These are phyloP conservation scores for Musca domestica DNA, from an alignment of 1,140 invertebrate species.

Conservation along the genomic window DNA sequence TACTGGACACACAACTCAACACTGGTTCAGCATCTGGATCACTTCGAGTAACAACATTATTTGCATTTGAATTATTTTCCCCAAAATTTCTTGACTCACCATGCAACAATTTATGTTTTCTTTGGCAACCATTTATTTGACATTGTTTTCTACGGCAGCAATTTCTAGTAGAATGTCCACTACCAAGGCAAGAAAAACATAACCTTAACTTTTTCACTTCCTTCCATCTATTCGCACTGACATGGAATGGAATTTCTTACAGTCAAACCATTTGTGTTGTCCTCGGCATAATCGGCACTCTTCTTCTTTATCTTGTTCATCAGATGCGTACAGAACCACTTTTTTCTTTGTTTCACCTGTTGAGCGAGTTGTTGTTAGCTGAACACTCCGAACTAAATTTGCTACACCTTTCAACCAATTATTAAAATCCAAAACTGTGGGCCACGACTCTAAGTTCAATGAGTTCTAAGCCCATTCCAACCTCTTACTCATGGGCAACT, in stretches of 20 bases:
- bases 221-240: not conserved
- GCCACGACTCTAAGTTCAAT: not conserved
- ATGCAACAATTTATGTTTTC: not conserved
- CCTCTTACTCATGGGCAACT: conserved; percentile 9
- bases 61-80: not conserved
- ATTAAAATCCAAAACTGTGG: too few species aligned
- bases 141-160: too few species aligned
- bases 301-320: not conserved
- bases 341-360: not conserved
- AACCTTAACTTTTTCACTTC: not conserved
- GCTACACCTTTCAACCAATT: not conserved
- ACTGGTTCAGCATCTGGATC: too few species aligned
- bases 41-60: too few species aligned
- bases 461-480: conserved; percentile 10
- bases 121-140: too few species aligned
- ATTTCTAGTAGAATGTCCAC: too few species aligned
- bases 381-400: not conserved
- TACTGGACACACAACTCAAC: not conserved
- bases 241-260: not conserved
- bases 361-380: not conserved
- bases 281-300: not conserved
- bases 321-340: not conserved
- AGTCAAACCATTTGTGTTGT: not conserved
- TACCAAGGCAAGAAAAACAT: too few species aligned
- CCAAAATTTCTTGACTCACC: not conserved